A percentile compares a stretch with the other conserved stretches of the same genome.
Conservation (phyloP, 2,113 vertebrate genomes). For the Dryoscopus gambensis region DNA sequence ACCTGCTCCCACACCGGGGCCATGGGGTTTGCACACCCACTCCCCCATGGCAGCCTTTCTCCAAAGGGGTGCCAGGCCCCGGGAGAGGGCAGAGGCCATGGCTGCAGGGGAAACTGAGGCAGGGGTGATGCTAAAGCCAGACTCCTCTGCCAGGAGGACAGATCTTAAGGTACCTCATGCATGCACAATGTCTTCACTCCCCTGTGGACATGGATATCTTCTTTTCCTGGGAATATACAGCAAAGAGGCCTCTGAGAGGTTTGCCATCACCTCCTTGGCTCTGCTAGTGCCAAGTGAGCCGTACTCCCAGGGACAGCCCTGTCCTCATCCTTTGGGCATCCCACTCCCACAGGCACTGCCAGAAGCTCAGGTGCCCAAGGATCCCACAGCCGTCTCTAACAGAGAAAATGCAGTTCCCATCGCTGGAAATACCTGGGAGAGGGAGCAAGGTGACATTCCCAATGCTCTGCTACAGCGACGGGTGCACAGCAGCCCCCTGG, state of each 20-base stretch:
- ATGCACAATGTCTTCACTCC: background rate
- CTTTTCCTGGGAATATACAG: slow-evolving; percentile 26
- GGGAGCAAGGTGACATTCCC: background rate
- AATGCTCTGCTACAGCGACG: background rate
- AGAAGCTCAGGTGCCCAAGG: background rate
- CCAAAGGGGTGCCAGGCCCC: background rate
- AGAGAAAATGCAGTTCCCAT: background rate
- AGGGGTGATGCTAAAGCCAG: background rate
- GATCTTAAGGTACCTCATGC: background rate
- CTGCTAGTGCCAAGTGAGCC: fast-evolving
- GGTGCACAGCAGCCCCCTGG: background rate
- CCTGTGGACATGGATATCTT: fast-evolving
- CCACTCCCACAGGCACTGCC: background rate
- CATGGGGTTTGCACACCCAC: background rate
- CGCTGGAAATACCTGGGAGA: fast-evolving
- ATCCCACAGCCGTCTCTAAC: background rate
- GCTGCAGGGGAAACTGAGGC: background rate
- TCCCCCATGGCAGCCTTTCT: background rate
- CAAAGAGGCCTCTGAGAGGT: background rate
- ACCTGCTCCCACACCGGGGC: fast-evolving
- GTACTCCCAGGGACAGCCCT: background rate
- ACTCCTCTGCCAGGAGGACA: background rate
- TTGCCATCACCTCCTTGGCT: background rate
- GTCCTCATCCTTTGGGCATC: background rate
- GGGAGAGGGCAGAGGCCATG: fast-evolving